phyloP scores from a whole-genome alignment of 2,888 invertebrate genomes.

The Colletes collaris region DNA sequence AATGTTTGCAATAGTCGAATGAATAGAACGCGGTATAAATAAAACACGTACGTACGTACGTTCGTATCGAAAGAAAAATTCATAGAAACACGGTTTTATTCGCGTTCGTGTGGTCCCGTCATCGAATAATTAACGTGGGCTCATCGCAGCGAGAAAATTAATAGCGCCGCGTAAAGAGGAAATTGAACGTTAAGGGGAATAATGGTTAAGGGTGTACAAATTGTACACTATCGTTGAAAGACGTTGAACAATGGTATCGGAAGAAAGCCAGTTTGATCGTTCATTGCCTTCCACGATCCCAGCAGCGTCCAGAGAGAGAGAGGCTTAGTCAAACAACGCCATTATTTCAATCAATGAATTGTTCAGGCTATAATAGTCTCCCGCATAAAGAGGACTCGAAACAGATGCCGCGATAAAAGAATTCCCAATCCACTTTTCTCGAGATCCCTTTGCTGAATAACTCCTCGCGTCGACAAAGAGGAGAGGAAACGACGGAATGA shows the following conservation, averaged over 20 bases:
- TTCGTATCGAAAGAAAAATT: no score
- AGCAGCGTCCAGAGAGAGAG: background rate
- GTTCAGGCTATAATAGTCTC: conserved; percentile 15
- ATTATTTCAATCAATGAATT: conserved; percentile 45
- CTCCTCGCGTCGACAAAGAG: conserved; percentile 9
- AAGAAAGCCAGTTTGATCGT: conserved; percentile 28
- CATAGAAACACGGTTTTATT: no score
- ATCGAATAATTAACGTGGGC: background rate
- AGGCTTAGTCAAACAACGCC: conserved; percentile 3
- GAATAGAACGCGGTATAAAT: no score
- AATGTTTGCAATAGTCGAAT: no score
- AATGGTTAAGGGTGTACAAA: background rate
- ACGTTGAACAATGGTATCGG: conserved; percentile 1
- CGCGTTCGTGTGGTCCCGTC: no score
- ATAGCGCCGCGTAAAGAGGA: no score
- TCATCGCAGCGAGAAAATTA: background rate
- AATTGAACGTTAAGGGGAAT: background rate
- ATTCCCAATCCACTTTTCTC: conserved; percentile 31
- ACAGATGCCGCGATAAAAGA: conserved; percentile 35
- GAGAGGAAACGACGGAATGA: conserved; percentile 5
- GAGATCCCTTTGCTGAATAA: conserved; percentile 31
- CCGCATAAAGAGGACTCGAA: conserved; percentile 33
- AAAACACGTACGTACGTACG: no score
- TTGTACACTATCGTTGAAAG: conserved; percentile 1
- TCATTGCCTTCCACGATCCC: conserved; percentile 11